Base-by-base conservation (phyloP, 2,888 invertebrate genomes). In the Sacculina carcini region DNA sequence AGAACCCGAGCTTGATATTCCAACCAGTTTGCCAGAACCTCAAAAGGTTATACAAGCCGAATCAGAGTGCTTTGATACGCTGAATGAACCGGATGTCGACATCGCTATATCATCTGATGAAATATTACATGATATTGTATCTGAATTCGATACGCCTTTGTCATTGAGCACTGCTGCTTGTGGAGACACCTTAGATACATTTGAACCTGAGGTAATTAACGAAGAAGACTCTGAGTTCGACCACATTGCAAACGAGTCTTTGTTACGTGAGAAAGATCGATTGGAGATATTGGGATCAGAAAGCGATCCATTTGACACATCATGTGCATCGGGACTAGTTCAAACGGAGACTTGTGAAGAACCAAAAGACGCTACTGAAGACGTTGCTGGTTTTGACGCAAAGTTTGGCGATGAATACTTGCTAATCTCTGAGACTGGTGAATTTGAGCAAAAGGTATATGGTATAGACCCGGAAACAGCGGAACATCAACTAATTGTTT, bases 301-400 rank as follows among this genome's bases (percentile, higher is more conserved):
- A 19, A 55, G 51, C 49, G 69, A 69, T 59, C 70, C 70, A 1
- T 71, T 71, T 53, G 68, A 68, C 12, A 65, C 67, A 7, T 66
- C 67, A 28, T 67, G 63, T 47, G 63, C 67, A 1, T 62, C n/a
- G n/a, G n/a, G n/a, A n/a, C n/a, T n/a, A n/a, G n/a, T n/a, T n/a
- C n/a, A n/a, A n/a, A n/a, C n/a, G n/a, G n/a, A n/a, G n/a, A n/a
- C n/a, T n/a, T n/a, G n/a, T n/a, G n/a, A n/a, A n/a, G n/a, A n/a
- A n/a, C n/a, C n/a, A n/a, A n/a, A 49, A 28, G 52, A 52, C 2
- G 53, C 49, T 16, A 32, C 10, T 14, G 29, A 21, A 5, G 31
- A 36, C 23, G 44, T 7, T 7, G 34, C 5, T 31, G 38, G 40
- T 23, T 32, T 44, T 14, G 32, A 39, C 12, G 56, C 55, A 53